phyloP scores from a whole-genome alignment of 2,797 vertebrate species.

The Florisuga fusca region DNA sequence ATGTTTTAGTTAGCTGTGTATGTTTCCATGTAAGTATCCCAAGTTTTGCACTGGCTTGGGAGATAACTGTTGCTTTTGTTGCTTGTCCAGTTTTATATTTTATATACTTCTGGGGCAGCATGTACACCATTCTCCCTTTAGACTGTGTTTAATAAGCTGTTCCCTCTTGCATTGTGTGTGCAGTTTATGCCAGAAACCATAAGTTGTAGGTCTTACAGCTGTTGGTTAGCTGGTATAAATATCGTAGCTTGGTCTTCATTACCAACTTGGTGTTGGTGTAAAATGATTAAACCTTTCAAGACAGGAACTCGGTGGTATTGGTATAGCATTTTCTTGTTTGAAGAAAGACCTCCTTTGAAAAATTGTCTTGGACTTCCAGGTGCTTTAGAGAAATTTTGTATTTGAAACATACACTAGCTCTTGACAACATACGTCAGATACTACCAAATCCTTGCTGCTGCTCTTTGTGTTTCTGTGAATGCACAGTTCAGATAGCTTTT shows the following conservation, averaged over 20 bases:
- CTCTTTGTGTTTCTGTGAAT: background rate
- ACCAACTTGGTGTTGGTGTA: conserved; percentile 4
- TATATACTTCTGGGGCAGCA: conserved; percentile 13
- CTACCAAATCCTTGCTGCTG: background rate
- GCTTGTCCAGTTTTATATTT: conserved; percentile 36
- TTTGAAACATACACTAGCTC: background rate
- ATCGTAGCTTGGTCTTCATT: background rate
- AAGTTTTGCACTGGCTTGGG: background rate
- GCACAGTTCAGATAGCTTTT: background rate
- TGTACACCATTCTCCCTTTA: background rate
- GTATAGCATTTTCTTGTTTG: background rate
- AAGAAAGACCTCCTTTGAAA: background rate
- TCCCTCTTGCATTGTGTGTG: background rate
- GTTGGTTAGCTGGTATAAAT: background rate
- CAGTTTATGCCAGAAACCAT: background rate
- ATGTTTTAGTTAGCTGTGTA: background rate
- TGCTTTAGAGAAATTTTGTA: background rate
- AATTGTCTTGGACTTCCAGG: background rate
- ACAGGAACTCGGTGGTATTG: background rate
- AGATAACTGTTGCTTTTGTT: background rate
- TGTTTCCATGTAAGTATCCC: background rate
- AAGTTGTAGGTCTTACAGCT: background rate
- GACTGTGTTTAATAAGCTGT: conserved; percentile 68
- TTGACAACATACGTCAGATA: background rate
- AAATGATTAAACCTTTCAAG: conserved; percentile 44